Base-by-base conservation (phyloP, 2,888 invertebrate species). In the Antheraea yamamai region DNA sequence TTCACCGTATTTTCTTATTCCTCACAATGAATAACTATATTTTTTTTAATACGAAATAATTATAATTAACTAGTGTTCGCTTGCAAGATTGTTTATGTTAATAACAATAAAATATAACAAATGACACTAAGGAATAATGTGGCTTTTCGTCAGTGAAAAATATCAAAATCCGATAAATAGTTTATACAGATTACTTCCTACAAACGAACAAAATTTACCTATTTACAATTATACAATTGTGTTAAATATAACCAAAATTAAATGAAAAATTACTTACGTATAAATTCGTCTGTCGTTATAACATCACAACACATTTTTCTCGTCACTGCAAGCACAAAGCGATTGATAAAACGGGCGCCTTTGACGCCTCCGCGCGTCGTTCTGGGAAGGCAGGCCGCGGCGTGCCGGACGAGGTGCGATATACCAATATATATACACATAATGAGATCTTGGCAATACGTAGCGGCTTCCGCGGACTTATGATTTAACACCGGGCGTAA, bases 361-460 rank as follows among this genome's bases (percentile, higher is more conserved):
- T 47, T 78, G 83, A 80, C 84, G 84, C 83, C 75, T 79, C 78
- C 82, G 80, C 79, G 82, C 84, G 85, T 81, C 84, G 78, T 79
- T 87, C 85, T 87, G 85, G 78, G 26, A 30, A 26, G 26, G 64
- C 64, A 30, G 30, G 64, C 30, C 64, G 64, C 73, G 72, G 30
- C 78, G 70, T 76, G 78, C 77, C 76, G 77, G 64, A 74, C 64
- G 64, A 66, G 64, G 72, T 73, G 72, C 71, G 73, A 47, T 74
- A 76, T 76, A 76, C 75, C 75, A 73, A 76, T 78, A 76, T 77
- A 68, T 75, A 77, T 76, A 75, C 73, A 74, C 75, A 77, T 77
- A 78, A 74, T 76, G 75, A 74, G 73, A 72, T 74, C 72, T 72
- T 73, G 70, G 74, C 47, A 30, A 61, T 71, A n/a, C 75, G 20